phyloP scores from a whole-genome alignment of 2,797 vertebrate genomes.

The Acipenser transmontanus region DNA sequence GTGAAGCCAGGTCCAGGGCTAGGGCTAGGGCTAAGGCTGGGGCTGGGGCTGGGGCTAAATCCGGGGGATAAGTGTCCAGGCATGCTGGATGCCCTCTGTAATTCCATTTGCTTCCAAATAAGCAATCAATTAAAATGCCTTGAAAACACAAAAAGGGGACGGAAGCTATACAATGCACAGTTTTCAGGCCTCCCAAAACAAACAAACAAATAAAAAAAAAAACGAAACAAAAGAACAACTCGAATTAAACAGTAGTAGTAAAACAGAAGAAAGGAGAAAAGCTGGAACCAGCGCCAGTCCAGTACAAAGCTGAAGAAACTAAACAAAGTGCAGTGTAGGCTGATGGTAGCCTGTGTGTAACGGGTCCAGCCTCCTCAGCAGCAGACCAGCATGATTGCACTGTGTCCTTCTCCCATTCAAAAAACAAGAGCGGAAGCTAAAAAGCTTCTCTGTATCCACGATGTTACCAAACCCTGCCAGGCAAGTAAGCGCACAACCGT shows the following conservation, averaged over 20 bases:
- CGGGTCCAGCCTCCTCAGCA: slow-evolving; percentile 38
- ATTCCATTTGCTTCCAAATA: slow-evolving; percentile 68
- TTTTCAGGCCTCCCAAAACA: slow-evolving; percentile 15
- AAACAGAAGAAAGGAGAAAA: neutral
- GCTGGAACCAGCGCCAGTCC: slow-evolving; percentile 1
- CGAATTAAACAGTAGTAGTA: neutral
- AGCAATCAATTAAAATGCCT: slow-evolving; percentile 13
- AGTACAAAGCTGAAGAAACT: slow-evolving; percentile 26
- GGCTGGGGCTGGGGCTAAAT: slow-evolving; percentile 26
- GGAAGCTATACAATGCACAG: slow-evolving; percentile 21
- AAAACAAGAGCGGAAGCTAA: slow-evolving; percentile 12
- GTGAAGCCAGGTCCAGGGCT: slow-evolving; percentile 56
- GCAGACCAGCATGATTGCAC: slow-evolving; percentile 35
- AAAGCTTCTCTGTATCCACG: slow-evolving; percentile 11
- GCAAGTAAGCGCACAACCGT: slow-evolving; percentile 26
- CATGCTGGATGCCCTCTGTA: slow-evolving; percentile 71
- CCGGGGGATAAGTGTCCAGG: slow-evolving; percentile 60
- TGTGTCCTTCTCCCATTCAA: slow-evolving; percentile 27
- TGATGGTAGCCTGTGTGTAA: slow-evolving; percentile 27
- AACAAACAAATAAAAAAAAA: neutral
- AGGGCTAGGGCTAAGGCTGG: slow-evolving; percentile 40
- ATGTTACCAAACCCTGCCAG: neutral
- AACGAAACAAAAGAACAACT: neutral
- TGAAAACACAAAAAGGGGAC: slow-evolving; percentile 14
- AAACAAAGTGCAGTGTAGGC: slow-evolving; percentile 18